Percentiles rank a stretch among this genome's conserved stretches.
phyloP scores from a whole-genome alignment of 2,113 vertebrate genomes.

The Caranx ignobilis region DNA sequence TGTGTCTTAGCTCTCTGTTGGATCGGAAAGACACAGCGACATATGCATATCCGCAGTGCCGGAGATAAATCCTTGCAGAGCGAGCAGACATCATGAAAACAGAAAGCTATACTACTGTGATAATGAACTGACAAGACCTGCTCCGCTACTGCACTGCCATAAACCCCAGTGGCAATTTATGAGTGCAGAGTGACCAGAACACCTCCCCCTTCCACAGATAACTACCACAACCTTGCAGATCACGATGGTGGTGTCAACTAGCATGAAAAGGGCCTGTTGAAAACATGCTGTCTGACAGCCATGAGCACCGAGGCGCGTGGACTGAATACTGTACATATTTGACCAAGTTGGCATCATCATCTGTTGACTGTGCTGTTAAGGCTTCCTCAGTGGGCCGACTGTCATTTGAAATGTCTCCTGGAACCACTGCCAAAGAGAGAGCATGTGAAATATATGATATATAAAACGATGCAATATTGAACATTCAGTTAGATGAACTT shows the following conservation, averaged over 20 bases:
- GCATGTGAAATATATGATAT: constrained; percentile 68
- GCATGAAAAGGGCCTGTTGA: constrained; percentile 17
- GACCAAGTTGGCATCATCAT: constrained; percentile 25
- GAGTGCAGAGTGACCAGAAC: constrained; percentile 70
- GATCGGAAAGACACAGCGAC: constrained; percentile 29
- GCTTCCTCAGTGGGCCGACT: constrained; percentile 8
- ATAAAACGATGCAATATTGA: constrained; percentile 78
- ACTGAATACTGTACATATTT: constrained; percentile 44
- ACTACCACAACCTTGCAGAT: constrained; percentile 45
- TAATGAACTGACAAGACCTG: constrained; percentile 81
- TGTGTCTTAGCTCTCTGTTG: constrained; percentile 23
- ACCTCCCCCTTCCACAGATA: constrained; percentile 47
- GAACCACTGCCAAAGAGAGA: constrained; percentile 39
- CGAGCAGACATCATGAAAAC: constrained; percentile 70
- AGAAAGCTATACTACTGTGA: constrained; percentile 77
- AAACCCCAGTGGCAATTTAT: constrained; percentile 77
- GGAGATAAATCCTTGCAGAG: constrained; percentile 68
- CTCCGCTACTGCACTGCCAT: constrained; percentile 66
- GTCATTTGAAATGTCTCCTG: constrained; percentile 54
- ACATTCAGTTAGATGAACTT: constrained; percentile 73
- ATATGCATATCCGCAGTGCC: constrained; percentile 38
- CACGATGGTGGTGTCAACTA: constrained; percentile 37
- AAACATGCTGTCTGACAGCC: constrained; percentile 23
- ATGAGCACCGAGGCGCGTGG: constrained; percentile 11
- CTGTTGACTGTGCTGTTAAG: constrained; percentile 38